Evolutionary conservation across 2,888 invertebrate species (phyloP), one percentile per base, ranked within the genome.

Genomic region (Boloria selene): DNA sequence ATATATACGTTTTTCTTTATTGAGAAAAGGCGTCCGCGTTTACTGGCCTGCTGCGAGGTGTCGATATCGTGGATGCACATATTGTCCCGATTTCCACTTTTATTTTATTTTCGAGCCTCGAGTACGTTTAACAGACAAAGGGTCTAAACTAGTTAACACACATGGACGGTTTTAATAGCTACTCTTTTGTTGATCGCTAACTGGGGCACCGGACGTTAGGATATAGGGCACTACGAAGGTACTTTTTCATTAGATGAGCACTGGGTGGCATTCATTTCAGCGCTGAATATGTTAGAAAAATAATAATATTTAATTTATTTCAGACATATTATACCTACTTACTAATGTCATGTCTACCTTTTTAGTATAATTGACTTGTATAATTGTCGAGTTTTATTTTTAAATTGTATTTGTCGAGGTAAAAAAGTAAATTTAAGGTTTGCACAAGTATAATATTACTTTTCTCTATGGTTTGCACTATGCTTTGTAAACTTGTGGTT

Each of bases 71-170:
- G 63, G n/a, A 67, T 61, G 62, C 64, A 64, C 56, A 64, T 63
- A 64, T 70, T 66, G 72, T 69, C 75, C 77, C 72, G 75, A 79
- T 80, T 80, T 75, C 72, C 75, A 73, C 72, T 78, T 79, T 79
- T 79, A 75, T 84, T 84, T 81, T 80, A 75, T 80, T 85, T 84
- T 81, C 77, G 76, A 79, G 72, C 62, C 75, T 76, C 76, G 77
- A 75, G 73, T 77, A 73, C 72, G 75, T 79, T 81, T 76, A 79
- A 84, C 80, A 80, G 84, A 80, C 79, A 84, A 82, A 79, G 81
- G 77, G 79, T 83, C 82, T 85, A 84, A 87, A 85, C 84, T 84
- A 81, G 85, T 86, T 86, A 84, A 82, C 87, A 88, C 84, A 88
- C 88, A 87, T 87, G 86, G 84, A 72, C 79, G 85, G 74, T 73